Evolutionary conservation across 2,113 vertebrate genomes (phyloP), one percentile per base, ranked within the genome.

Genomic region (Notarius lentiginosus): DNA sequence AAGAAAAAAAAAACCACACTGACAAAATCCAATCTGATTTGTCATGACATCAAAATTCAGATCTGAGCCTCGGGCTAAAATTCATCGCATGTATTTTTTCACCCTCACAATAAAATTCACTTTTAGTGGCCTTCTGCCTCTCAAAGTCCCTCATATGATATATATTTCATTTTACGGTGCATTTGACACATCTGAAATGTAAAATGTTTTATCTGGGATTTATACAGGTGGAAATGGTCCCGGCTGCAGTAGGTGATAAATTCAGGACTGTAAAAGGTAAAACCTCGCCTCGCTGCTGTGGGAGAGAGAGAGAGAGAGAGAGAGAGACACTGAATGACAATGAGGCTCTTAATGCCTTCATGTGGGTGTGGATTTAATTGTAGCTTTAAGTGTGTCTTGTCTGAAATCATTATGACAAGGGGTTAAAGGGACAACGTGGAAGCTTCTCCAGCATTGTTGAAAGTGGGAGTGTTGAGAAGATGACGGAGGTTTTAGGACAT

Each of bases 161-260:
- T 84, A 88, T 82, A 85, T 87, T 84, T 76, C 63, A 88, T 88
- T 84, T 86, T 87, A 77, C 84, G 82, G 47, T 65, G 68, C 60
- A 55, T 87, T 89, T 84, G 84, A 82, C 88, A 87, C 86, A 75
- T 87, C 83, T 80, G 85, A 65, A 83, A 90, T 87, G 61, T 73
- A 85, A 83, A 87, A 86, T 81, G 65, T 77, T 90, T 88, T 79
- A 87, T 30, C 56, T 61, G 82, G 73, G 89, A 88, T 87, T 86
- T 84, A 84, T 87, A 87, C 61, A 79, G 87, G 61, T 87, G 87
- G 79, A 88, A 75, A 65, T 22, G 55, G 63, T 81, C 47, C 83
- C 56, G 55, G 65, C 85, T 86, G 30, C n/a, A 70, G 77, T 14
- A 2, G 79, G 79, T 47, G 87, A 88, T 87, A 87, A 87, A 88